phyloP scores from a whole-genome alignment of 30 jellyfish, hydroid and myxozoan genomes.

The Mastigias papua region DNA sequence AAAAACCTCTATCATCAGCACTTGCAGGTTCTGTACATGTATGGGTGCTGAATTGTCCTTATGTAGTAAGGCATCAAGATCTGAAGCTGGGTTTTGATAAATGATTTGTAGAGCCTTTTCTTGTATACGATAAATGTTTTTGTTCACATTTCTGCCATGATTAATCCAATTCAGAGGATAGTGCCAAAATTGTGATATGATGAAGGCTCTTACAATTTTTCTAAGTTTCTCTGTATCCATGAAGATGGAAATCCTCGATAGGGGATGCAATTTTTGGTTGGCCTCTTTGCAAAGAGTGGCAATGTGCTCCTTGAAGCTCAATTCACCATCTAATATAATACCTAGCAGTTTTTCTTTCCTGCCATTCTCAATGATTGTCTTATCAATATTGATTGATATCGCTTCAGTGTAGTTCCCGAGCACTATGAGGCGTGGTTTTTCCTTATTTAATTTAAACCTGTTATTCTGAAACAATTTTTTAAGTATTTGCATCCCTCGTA shows the following conservation, averaged over 20 bases:
- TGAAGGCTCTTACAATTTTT: conserved; percentile 6
- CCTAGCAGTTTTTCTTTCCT: background rate
- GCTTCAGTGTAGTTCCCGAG: background rate
- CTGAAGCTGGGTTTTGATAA: background rate
- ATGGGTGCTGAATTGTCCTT: no score
- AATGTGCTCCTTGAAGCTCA: background rate
- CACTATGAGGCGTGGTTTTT: background rate
- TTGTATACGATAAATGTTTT: background rate
- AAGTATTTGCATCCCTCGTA: no score
- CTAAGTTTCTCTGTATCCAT: background rate
- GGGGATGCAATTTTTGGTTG: background rate
- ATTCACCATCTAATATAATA: background rate
- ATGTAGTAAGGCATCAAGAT: no score
- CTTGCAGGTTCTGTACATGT: no score
- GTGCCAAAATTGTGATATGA: background rate
- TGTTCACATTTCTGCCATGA: background rate
- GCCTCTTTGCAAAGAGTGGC: background rate
- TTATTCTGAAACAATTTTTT: no score
- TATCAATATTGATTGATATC: background rate
- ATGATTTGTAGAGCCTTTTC: conserved; percentile 5
- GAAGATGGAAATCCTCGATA: background rate
- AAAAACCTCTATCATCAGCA: no score
- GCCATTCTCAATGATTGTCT: background rate
- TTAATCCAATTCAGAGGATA: background rate
- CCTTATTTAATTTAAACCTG: background rate